Conservation (phyloP, 2,888 invertebrate species). For the Ophion obscuratus region DNA sequence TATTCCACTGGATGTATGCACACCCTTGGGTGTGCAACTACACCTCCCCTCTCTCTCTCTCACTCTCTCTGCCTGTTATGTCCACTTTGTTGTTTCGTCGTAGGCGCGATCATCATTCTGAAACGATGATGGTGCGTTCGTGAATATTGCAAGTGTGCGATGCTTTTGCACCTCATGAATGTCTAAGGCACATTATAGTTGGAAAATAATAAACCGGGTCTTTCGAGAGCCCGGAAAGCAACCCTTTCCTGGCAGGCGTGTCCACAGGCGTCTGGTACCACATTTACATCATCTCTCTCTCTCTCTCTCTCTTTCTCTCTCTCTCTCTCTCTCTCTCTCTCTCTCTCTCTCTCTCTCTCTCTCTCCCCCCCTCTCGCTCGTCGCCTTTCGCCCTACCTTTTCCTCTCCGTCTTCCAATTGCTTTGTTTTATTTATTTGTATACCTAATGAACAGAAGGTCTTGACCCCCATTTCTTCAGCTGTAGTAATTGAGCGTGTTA, state of each 20-base stretch:
- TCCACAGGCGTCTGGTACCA: constrained; percentile 50
- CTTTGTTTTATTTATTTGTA: background rate
- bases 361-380: too few species aligned
- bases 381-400: background rate
- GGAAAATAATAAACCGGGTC: constrained; percentile 9
- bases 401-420: background rate
- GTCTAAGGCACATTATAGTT: constrained; percentile 21
- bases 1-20: constrained; percentile 55
- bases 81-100: constrained; percentile 22
- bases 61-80: constrained; percentile 1
- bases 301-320: background rate
- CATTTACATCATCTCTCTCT: constrained; percentile 36
- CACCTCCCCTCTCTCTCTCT: background rate
- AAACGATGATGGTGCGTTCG: constrained; percentile 32
- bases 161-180: constrained; percentile 39
- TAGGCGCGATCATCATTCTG: constrained; percentile 55
- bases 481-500: too few species aligned
- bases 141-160: constrained; percentile 51
- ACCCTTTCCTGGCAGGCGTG: constrained; percentile 59
- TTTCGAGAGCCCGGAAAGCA: constrained; percentile 22
- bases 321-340: background rate
- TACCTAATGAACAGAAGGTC: too few species aligned
- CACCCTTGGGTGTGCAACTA: constrained; percentile 20
- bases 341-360: background rate
- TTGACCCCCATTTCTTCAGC: too few species aligned